phyloP scores from a whole-genome alignment of 2,888 invertebrate genomes.

The Limnephilus auricula region DNA sequence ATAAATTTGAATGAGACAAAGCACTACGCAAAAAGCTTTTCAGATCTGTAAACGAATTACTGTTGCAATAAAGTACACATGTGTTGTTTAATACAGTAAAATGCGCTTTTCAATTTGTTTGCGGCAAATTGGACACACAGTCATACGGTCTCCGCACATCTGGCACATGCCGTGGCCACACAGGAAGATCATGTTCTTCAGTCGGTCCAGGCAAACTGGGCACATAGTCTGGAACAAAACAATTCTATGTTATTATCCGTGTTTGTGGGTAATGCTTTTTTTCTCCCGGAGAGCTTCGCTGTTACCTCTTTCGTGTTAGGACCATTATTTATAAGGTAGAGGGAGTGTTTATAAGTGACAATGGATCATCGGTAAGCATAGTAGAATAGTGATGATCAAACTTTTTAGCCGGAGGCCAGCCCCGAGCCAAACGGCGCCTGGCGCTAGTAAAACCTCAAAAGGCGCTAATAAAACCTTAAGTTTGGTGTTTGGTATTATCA shows the following conservation, averaged over 20 bases:
- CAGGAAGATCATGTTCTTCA: constrained; percentile 99
- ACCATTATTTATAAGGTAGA: neutral
- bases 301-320: neutral
- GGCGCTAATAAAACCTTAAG: too few species aligned
- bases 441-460: too few species aligned
- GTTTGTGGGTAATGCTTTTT: neutral
- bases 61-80: neutral
- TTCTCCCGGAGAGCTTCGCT: neutral
- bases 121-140: constrained; percentile 97
- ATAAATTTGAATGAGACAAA: too few species aligned
- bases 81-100: constrained; percentile 84
- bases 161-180: constrained; percentile 99
- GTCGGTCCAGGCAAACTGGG: constrained; percentile 97
- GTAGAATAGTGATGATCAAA: neutral
- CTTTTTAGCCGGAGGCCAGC: neutral
- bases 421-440: too few species aligned
- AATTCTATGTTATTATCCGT: neutral
- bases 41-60: neutral
- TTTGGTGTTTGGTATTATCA: too few species aligned
- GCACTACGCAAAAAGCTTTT: neutral
- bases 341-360: neutral
- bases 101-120: constrained; percentile 98
- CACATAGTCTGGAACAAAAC: constrained; percentile 92
- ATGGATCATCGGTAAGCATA: neutral
- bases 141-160: constrained; percentile 98